Conservation (phyloP, 2,888 invertebrate genomes). For the Platypus cylindrus region DNA sequence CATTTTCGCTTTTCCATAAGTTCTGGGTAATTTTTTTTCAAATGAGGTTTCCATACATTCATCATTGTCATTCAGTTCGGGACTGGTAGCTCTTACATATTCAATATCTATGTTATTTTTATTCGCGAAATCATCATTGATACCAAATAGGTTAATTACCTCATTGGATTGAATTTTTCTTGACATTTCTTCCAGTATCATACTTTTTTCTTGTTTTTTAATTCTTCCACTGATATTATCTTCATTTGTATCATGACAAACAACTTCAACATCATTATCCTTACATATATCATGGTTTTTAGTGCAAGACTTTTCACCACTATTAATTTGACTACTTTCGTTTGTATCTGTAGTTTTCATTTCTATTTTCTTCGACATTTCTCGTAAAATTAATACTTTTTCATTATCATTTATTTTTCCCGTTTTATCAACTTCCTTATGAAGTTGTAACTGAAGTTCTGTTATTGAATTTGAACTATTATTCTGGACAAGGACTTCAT, state of each 20-base stretch:
- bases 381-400: no score
- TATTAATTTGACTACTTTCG: no score
- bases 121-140: not conserved
- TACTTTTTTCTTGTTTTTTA: not conserved
- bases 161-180: not conserved
- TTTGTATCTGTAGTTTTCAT: no score
- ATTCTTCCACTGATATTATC: slow-evolving; percentile 7
- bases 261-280: no score
- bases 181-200: not conserved
- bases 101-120: no score
- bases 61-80: not conserved
- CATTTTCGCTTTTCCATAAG: not conserved
- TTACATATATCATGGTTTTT: no score
- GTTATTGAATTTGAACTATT: no score
- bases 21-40: not conserved
- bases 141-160: no score
- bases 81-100: not conserved
- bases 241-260: slow-evolving; percentile 1
- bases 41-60: not conserved
- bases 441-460: slow-evolving; percentile 1
- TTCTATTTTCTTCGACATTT: no score
- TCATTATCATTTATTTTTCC: not conserved
- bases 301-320: not conserved
- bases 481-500: no score
- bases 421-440: not conserved